Evolutionary conservation across 2,888 invertebrate species (phyloP).

Genomic region (Coenonympha arcania): DNA sequence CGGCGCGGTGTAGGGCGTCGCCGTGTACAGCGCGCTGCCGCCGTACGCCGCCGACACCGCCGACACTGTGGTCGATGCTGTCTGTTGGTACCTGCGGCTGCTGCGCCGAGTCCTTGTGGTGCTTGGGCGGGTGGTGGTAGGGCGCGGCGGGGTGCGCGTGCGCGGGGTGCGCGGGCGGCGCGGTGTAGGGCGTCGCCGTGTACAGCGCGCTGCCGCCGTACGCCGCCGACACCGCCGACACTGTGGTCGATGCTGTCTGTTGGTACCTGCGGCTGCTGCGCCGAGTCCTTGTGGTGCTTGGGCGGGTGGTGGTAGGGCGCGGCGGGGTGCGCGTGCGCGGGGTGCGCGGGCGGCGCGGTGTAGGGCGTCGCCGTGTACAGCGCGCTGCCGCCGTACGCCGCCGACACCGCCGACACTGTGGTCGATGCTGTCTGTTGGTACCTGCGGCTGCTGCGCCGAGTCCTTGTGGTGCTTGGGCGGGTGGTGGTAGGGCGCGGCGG

Average conservation of each 20-base stretch:
- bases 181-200: slow-evolving; percentile 48
- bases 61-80: not conserved
- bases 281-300: too few relatives aligned
- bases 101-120: slow-evolving; percentile 31
- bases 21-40: slow-evolving; percentile 63
- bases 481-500: not conserved
- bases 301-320: too few relatives aligned
- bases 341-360: too few relatives aligned
- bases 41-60: slow-evolving; percentile 48
- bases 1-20: slow-evolving; percentile 38
- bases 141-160: slow-evolving; percentile 31
- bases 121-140: slow-evolving; percentile 34
- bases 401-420: too few relatives aligned
- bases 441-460: too few relatives aligned
- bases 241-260: not conserved
- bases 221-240: slow-evolving; percentile 33
- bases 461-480: too few relatives aligned
- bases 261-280: not conserved
- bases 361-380: too few relatives aligned
- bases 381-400: too few relatives aligned
- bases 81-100: not conserved
- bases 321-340: too few relatives aligned
- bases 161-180: slow-evolving; percentile 29
- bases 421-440: too few relatives aligned
- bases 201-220: slow-evolving; percentile 65